Conservation (phyloP, 2,888 invertebrate species). For the Sthenelais limicola region DNA sequence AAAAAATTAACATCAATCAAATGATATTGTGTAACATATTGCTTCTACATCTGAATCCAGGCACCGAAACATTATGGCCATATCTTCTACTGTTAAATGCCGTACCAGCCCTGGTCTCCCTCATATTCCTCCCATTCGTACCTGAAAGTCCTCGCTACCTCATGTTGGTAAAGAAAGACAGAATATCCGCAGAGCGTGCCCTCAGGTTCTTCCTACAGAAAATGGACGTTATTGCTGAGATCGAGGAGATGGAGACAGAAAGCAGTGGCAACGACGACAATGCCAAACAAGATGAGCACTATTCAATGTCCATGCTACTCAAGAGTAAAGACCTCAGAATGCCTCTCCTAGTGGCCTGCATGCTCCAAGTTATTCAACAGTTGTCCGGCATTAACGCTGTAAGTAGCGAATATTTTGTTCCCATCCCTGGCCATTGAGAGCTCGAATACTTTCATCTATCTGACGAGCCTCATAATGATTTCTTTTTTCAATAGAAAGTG, state of each 20-base stretch:
- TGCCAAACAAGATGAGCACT: conserved; percentile 51
- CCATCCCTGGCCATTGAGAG: no score
- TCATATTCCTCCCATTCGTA: conserved; percentile 90
- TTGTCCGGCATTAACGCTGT: conserved; percentile 98
- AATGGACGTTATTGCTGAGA: conserved; percentile 92
- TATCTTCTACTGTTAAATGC: conserved; percentile 90
- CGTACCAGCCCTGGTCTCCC: conserved; percentile 91
- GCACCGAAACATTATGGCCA: conserved; percentile 95
- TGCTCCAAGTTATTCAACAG: conserved; percentile 97
- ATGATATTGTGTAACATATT: no score
- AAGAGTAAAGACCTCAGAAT: conserved; percentile 91
- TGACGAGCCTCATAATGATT: no score
- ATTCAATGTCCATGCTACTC: conserved; percentile 93
- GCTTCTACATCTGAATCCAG: conserved; percentile 50
- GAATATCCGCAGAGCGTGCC: conserved; percentile 89
- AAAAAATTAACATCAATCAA: no score
- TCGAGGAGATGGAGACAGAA: conserved; percentile 97
- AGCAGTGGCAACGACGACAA: conserved; percentile 56
- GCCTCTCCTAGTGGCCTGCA: conserved; percentile 94
- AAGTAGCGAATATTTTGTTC: conserved; percentile 52
- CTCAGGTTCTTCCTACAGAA: conserved; percentile 81
- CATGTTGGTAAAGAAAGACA: conserved; percentile 94
- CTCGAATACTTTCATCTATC: no score
- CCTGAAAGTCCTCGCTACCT: conserved; percentile 97
- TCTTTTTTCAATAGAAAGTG: no score